phyloP scores from a whole-genome alignment of 2,797 vertebrate species.

The Sandelia bainsii region DNA sequence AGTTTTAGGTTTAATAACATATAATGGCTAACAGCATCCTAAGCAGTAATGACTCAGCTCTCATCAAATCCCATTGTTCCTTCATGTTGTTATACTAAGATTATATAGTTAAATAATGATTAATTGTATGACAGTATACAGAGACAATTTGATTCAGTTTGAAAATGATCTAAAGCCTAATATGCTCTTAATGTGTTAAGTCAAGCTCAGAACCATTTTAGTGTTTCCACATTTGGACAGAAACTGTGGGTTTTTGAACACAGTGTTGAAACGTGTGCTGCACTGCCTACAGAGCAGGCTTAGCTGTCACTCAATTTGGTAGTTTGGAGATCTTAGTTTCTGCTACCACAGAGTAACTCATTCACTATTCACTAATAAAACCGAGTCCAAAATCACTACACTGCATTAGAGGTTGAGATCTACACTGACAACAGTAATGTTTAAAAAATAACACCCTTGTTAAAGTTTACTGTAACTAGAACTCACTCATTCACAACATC shows the following conservation, averaged over 20 bases:
- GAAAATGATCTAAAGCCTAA: constrained; percentile 3
- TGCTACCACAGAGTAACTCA: constrained; percentile 10
- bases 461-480: neutral
- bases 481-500: neutral
- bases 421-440: neutral
- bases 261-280: constrained; percentile 10
- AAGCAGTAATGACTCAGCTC: constrained; percentile 22
- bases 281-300: constrained; percentile 17
- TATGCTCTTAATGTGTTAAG: constrained; percentile 1
- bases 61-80: neutral
- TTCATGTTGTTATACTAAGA: neutral
- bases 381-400: neutral
- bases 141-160: neutral
- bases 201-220: neutral
- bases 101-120: constrained; percentile 12
- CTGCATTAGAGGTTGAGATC: neutral
- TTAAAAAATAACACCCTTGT: neutral
- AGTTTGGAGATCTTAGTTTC: constrained; percentile 24
- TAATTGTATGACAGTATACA: constrained; percentile 2
- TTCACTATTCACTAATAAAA: constrained; percentile 39
- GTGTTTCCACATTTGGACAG: neutral
- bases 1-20: constrained; percentile 6
- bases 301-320: constrained; percentile 1
- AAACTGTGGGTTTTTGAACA: neutral
- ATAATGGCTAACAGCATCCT: neutral